Percentiles rank a stretch among this genome's conserved stretches.
Conservation (phyloP, 2,797 vertebrate genomes). For the Adelosebastes latens region DNA sequence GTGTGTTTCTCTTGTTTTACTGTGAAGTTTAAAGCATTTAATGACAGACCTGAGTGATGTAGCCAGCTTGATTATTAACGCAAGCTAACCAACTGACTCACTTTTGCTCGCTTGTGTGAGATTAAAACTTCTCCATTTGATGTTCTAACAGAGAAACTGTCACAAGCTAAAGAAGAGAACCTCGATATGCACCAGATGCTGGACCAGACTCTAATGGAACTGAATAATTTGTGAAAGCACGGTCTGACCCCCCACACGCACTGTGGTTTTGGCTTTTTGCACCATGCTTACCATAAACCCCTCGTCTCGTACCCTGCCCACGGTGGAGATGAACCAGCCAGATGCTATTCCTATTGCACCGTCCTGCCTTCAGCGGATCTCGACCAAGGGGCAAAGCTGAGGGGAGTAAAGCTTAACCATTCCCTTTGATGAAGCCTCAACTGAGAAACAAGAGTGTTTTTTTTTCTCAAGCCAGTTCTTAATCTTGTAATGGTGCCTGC, state of each 20-base stretch:
- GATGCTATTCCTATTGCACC: constrained; percentile 67
- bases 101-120: constrained; percentile 45
- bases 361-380: constrained; percentile 68
- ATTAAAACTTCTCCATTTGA: constrained; percentile 85
- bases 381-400: constrained; percentile 57
- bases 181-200: constrained; percentile 99
- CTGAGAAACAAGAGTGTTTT: constrained; percentile 53
- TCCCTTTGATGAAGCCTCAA: constrained; percentile 61
- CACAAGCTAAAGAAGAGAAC: constrained; percentile 99
- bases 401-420: constrained; percentile 54
- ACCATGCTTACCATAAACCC: constrained; percentile 87
- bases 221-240: constrained; percentile 98
- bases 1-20: constrained; percentile 22
- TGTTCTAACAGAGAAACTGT: constrained; percentile 98
- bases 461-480: constrained; percentile 59
- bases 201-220: constrained; percentile 99
- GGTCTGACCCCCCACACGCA: constrained; percentile 76
- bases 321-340: constrained; percentile 66
- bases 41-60: constrained; percentile 40
- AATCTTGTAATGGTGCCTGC: constrained; percentile 58
- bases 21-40: constrained; percentile 5
- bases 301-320: constrained; percentile 47
- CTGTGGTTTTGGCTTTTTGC: constrained; percentile 79
- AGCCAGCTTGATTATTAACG: constrained; percentile 51
- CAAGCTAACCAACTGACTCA: constrained; percentile 49